Percentiles rank a stretch among this genome's conserved stretches.
Conservation (phyloP, 2,888 invertebrate species). For the Chloroclysta siterata region DNA sequence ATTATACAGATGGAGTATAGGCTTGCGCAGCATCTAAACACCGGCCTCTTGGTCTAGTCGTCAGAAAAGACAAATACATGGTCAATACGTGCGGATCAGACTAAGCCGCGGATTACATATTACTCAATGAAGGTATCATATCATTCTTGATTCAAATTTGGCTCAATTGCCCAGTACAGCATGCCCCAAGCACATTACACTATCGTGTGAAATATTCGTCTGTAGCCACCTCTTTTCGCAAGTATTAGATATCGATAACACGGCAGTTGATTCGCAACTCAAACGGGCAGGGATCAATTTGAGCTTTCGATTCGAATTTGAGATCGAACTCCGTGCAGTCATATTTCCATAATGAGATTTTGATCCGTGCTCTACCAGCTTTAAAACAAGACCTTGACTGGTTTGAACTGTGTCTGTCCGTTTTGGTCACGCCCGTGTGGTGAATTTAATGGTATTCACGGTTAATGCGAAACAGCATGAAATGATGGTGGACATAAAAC, state of each 20-base stretch:
- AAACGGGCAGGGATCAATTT: constrained; percentile 38
- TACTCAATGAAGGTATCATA: neutral
- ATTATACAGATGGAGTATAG: too few relatives aligned
- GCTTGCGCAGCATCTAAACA: neutral
- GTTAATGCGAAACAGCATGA: constrained; percentile 26
- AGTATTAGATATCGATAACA: constrained; percentile 24
- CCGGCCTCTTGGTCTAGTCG: too few relatives aligned
- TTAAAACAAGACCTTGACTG: constrained; percentile 41
- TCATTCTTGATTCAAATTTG: neutral
- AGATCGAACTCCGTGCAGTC: constrained; percentile 37
- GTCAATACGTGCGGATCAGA: too few relatives aligned
- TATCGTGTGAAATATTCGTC: constrained; percentile 26
- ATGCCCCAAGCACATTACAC: constrained; percentile 14
- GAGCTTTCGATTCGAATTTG: constrained; percentile 41
- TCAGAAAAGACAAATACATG: too few relatives aligned
- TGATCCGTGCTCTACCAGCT: constrained; percentile 45
- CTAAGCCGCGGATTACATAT: too few relatives aligned
- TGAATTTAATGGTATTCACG: constrained; percentile 36
- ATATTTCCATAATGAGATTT: constrained; percentile 56
- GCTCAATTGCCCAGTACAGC: neutral
- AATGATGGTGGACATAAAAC: constrained; percentile 19
- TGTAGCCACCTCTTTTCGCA: constrained; percentile 17
- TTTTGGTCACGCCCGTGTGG: constrained; percentile 42
- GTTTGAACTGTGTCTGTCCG: constrained; percentile 34
- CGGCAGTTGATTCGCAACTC: constrained; percentile 17